Conservation (phyloP, 2,797 vertebrate genomes). For the Acestrorhynchus altus region DNA sequence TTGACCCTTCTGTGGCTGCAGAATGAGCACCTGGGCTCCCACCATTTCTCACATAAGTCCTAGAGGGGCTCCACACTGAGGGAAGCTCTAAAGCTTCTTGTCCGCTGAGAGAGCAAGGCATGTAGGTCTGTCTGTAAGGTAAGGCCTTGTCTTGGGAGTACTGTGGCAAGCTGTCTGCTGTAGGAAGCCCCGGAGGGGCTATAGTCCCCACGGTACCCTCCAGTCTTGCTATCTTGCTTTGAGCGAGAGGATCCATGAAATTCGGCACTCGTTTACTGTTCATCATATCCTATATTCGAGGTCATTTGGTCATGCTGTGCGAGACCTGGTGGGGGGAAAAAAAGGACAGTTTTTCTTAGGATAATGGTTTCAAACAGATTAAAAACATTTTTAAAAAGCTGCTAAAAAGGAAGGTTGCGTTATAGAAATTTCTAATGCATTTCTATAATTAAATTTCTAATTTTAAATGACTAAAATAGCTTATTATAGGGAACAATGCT, state of each 20-base stretch:
- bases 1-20: constrained; percentile 61
- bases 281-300: constrained; percentile 73
- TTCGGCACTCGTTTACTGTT: constrained; percentile 76
- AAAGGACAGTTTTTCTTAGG: too few relatives aligned
- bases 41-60: constrained; percentile 65
- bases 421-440: too few relatives aligned
- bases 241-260: constrained; percentile 71
- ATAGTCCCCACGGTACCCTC: constrained; percentile 60
- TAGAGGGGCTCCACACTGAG: constrained; percentile 72
- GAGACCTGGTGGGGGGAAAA: constrained; percentile 61
- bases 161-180: constrained; percentile 64
- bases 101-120: constrained; percentile 75
- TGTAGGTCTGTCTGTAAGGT: constrained; percentile 81
- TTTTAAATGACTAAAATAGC: too few relatives aligned
- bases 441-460: too few relatives aligned
- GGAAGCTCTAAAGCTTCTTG: constrained; percentile 68
- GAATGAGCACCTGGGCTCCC: constrained; percentile 70
- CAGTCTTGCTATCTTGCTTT: constrained; percentile 80
- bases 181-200: constrained; percentile 65
- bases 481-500: too few relatives aligned
- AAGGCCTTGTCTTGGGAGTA: constrained; percentile 68
- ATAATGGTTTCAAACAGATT: too few relatives aligned
- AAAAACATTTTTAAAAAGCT: too few relatives aligned
- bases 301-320: constrained; percentile 40
- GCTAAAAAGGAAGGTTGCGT: too few relatives aligned